Evolutionary conservation across 1,140 invertebrate species (phyloP).

Genomic region (Palaemon carinicauda): DNA sequence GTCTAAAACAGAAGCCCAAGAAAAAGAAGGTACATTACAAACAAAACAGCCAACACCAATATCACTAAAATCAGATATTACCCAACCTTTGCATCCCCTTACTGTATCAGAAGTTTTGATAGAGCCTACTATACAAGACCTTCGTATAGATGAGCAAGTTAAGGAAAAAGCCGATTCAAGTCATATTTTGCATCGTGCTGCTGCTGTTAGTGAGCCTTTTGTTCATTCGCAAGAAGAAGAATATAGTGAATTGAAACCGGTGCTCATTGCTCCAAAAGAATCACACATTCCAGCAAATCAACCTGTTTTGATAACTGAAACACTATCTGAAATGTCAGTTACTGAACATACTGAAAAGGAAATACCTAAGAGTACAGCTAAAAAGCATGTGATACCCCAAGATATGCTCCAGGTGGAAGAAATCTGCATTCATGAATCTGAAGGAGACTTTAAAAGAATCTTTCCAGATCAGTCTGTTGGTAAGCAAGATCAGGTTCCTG

Average conservation of each 20-base stretch:
- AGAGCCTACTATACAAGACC: slow-evolving; percentile 34
- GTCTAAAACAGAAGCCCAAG: slow-evolving; percentile 49
- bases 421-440: slow-evolving; percentile 47
- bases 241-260: slow-evolving; percentile 16
- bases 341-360: slow-evolving; percentile 29
- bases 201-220: slow-evolving; percentile 52
- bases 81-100: slow-evolving; percentile 38
- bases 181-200: slow-evolving; percentile 35
- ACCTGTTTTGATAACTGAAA: slow-evolving; percentile 38
- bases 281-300: slow-evolving; percentile 41
- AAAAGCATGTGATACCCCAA: slow-evolving; percentile 34
- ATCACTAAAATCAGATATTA: slow-evolving; percentile 31
- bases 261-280: slow-evolving; percentile 43
- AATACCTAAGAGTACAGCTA: slow-evolving; percentile 37
- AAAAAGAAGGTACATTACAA: slow-evolving; percentile 54
- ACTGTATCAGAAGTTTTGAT: slow-evolving; percentile 48
- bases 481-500: slow-evolving; percentile 5
- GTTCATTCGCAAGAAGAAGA: slow-evolving; percentile 48
- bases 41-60: slow-evolving; percentile 41
- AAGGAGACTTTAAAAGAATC: slow-evolving; percentile 33
- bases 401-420: slow-evolving; percentile 49
- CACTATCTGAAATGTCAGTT: slow-evolving; percentile 25
- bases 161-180: slow-evolving; percentile 63
- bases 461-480: slow-evolving; percentile 9
- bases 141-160: slow-evolving; percentile 64